Percentiles rank a stretch among this genome's conserved stretches.
phyloP scores from a whole-genome alignment of 2,888 invertebrate species.

The Arctia plantaginis region DNA sequence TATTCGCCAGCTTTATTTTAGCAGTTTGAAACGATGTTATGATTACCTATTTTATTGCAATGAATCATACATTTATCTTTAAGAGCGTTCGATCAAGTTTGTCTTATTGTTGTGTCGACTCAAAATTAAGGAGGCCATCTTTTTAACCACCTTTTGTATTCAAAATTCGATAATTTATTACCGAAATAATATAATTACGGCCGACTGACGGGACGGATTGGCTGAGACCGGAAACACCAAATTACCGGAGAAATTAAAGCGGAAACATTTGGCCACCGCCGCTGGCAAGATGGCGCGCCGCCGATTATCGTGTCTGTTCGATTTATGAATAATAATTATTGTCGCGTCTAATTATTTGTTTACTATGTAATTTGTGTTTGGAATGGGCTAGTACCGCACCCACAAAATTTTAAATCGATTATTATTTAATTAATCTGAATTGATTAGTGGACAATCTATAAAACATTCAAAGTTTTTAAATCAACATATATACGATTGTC shows the following conservation, averaged over 20 bases:
- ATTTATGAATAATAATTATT: slow-evolving; percentile 80
- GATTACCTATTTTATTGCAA: slow-evolving; percentile 24
- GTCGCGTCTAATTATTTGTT: slow-evolving; percentile 75
- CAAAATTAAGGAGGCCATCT: slow-evolving; percentile 77
- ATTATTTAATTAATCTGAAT: slow-evolving; percentile 33
- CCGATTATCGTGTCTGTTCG: slow-evolving; percentile 81
- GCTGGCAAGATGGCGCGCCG: slow-evolving; percentile 84
- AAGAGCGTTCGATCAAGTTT: slow-evolving; percentile 45
- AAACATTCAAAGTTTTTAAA: slow-evolving; percentile 16
- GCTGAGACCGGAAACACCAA: slow-evolving; percentile 83
- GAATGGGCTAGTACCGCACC: slow-evolving; percentile 27
- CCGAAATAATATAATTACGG: slow-evolving; percentile 87
- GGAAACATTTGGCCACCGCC: slow-evolving; percentile 86
- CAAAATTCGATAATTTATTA: slow-evolving; percentile 86
- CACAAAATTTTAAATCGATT: slow-evolving; percentile 32
- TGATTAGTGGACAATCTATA: slow-evolving; percentile 21
- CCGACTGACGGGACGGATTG: slow-evolving; percentile 84
- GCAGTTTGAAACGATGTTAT: slow-evolving; percentile 24
- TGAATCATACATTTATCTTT: slow-evolving; percentile 43
- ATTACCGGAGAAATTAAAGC: slow-evolving; percentile 87
- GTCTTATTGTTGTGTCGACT: slow-evolving; percentile 71
- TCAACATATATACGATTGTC: slow-evolving; percentile 11
- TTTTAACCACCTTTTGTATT: slow-evolving; percentile 81
- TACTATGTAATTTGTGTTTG: slow-evolving; percentile 50
- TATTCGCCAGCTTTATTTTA: slow-evolving; percentile 7